Conservation (phyloP, 2,888 invertebrate genomes). For the Mystacides longicornis region DNA sequence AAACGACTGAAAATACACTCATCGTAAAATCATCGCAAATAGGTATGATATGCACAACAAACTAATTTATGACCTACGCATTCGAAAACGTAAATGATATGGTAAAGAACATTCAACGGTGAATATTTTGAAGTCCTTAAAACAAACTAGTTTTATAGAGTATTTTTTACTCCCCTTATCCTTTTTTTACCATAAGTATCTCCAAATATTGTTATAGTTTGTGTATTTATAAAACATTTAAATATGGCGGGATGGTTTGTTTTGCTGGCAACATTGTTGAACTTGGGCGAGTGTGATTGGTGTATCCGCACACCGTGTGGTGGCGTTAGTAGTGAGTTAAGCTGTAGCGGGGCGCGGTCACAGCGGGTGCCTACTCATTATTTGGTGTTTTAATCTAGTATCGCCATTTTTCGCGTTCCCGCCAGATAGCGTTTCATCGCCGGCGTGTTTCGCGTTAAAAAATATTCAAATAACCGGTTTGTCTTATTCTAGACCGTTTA, state of each 20-base stretch:
- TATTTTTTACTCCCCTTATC: too few species aligned
- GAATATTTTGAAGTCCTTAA: too few species aligned
- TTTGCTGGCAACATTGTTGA: background rate
- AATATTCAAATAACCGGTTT: conserved; percentile 19
- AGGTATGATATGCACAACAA: too few species aligned
- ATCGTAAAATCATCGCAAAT: too few species aligned
- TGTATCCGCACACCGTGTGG: conserved; percentile 30
- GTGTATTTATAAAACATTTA: too few species aligned
- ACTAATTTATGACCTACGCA: too few species aligned
- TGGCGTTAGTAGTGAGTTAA: conserved; percentile 46
- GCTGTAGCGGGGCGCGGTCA: conserved; percentile 55
- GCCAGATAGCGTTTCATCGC: conserved; percentile 33
- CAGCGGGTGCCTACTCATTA: conserved; percentile 52
- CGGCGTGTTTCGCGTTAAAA: conserved; percentile 19
- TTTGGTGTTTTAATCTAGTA: conserved; percentile 27
- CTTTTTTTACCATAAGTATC: too few species aligned
- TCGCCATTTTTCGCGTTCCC: conserved; percentile 55
- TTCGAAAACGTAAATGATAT: too few species aligned
- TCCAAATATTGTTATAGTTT: too few species aligned
- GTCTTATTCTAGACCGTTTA: conserved; percentile 12
- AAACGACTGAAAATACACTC: too few species aligned
- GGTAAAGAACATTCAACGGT: too few species aligned
- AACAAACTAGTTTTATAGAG: too few species aligned
- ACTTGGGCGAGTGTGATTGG: conserved; percentile 31
- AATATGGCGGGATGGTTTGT: background rate